Conservation (phyloP, 2,797 vertebrate genomes). For the Chlorospingus semifuscus region DNA sequence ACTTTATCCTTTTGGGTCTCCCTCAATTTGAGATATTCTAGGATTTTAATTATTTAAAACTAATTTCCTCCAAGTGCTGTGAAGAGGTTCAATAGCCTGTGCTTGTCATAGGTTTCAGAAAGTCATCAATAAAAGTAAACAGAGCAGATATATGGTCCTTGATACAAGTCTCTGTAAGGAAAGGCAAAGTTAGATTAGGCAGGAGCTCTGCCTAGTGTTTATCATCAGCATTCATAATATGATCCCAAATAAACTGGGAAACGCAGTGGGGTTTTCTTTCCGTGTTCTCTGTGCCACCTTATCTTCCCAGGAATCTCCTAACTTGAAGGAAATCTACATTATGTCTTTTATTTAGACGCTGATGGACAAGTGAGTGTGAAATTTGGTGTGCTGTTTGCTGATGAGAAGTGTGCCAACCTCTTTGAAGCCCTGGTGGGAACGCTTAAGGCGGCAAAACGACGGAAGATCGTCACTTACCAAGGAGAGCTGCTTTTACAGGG, state of each 20-base stretch:
- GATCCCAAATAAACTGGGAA: background rate
- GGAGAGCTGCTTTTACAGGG: constrained; percentile 94
- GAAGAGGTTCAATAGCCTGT: background rate
- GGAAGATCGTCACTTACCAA: constrained; percentile 82
- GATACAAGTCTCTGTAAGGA: background rate
- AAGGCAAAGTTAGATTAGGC: background rate
- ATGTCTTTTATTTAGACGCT: constrained; percentile 76
- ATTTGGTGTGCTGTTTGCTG: constrained; percentile 92
- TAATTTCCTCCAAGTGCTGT: background rate
- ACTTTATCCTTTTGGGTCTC: background rate
- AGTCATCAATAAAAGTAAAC: background rate
- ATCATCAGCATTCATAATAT: background rate
- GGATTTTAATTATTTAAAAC: background rate
- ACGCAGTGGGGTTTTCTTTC: background rate
- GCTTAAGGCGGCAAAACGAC: constrained; percentile 90
- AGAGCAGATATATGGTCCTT: background rate
- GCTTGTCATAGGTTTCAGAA: background rate
- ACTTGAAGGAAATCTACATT: background rate
- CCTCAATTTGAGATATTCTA: background rate
- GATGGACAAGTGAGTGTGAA: constrained; percentile 88
- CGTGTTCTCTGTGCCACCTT: background rate
- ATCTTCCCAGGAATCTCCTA: background rate
- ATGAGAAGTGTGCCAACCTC: constrained; percentile 94
- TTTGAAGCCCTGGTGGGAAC: constrained; percentile 97
- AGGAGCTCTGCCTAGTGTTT: background rate